These are phyloP conservation scores for Trisateles emortualis DNA, from an alignment of 2,888 invertebrate species.

Conservation along the genomic window DNA sequence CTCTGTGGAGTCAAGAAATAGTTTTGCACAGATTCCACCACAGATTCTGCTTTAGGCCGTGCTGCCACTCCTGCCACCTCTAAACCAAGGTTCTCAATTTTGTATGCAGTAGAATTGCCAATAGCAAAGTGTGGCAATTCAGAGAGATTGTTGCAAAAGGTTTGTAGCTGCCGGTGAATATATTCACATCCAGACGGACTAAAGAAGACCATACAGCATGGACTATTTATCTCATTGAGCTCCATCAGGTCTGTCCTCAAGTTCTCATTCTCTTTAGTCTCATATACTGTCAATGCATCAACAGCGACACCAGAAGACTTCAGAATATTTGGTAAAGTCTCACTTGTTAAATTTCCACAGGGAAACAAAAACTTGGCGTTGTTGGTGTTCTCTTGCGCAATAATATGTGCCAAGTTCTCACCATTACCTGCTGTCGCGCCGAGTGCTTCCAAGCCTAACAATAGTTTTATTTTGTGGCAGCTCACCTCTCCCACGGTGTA, in stretches of 20 bases:
- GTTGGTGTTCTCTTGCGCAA: slow-evolving; percentile 61
- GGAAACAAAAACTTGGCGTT: slow-evolving; percentile 72
- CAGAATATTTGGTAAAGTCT: slow-evolving; percentile 65
- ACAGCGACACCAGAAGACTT: slow-evolving; percentile 56
- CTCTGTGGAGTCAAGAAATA: slow-evolving; percentile 60
- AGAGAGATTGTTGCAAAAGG: slow-evolving; percentile 69
- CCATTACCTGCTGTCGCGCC: slow-evolving; percentile 71
- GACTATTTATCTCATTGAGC: slow-evolving; percentile 54
- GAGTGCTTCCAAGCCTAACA: slow-evolving; percentile 69
- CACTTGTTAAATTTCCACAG: slow-evolving; percentile 75
- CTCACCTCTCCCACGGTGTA: slow-evolving; percentile 76
- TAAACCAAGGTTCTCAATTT: slow-evolving; percentile 77
- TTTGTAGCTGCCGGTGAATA: slow-evolving; percentile 75
- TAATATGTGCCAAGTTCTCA: slow-evolving; percentile 68
- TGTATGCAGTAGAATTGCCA: slow-evolving; percentile 79
- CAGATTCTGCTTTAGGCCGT: slow-evolving; percentile 65
- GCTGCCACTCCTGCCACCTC: slow-evolving; percentile 76
- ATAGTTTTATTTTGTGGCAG: slow-evolving; percentile 60
- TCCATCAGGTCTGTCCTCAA: slow-evolving; percentile 65
- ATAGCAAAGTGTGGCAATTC: slow-evolving; percentile 77
- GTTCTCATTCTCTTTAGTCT: slow-evolving; percentile 75
- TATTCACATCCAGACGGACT: slow-evolving; percentile 82
- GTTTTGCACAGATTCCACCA: slow-evolving; percentile 63
- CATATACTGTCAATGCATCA: slow-evolving; percentile 74
- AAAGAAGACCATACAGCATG: slow-evolving; percentile 77